Evolutionary conservation across 2,888 invertebrate genomes (phyloP), one percentile per base, ranked within the genome.

Genomic region (Mesopsocus fuscifrons): DNA sequence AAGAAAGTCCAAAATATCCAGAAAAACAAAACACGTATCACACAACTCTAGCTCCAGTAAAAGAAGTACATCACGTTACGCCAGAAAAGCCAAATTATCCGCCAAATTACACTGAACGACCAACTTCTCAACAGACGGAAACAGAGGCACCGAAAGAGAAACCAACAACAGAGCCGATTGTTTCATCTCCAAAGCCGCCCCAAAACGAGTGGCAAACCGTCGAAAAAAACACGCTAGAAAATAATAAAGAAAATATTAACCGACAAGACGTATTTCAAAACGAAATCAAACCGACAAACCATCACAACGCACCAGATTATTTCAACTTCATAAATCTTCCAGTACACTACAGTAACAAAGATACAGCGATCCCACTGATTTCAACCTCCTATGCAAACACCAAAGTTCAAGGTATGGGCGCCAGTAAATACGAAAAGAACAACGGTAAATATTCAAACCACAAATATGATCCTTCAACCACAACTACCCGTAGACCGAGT

Each of bases 341-440:
- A 0, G 71, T 73, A 0, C 74, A 72, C 49, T 77, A 77, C 51
- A 72, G 73, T 9, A 70, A 74, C 1, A 34, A 32, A 21, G 47
- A 48, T 32, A 72, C 73, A 22, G 76, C 74, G 54, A 76, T 74
- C 49, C 77, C 77, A 0, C 53, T 78, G 42, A 77, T 78, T 42
- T 77, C 77, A 1, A 76, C 68, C 52, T 76, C 76, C 2, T 78
- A 78, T 54, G 77, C 77, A 1, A 77, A 76, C 52, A 68, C 76
- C 1, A 78, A 77, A 55, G 71, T 77, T 20, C 77, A 77, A 54
- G 77, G 77, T 2, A 49, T 51, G 18, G 49, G 50, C 11, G 46
- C 50, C 13, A 45, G 38, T 35, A 45, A 38, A 38, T 38, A 38
- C 20, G 38, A 38, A 3, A 38, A 38, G 20, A 38, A 38, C 20